These are phyloP conservation scores for Crotalus adamanteus DNA, from an alignment of 2,797 vertebrate genomes.

Conservation along the genomic window DNA sequence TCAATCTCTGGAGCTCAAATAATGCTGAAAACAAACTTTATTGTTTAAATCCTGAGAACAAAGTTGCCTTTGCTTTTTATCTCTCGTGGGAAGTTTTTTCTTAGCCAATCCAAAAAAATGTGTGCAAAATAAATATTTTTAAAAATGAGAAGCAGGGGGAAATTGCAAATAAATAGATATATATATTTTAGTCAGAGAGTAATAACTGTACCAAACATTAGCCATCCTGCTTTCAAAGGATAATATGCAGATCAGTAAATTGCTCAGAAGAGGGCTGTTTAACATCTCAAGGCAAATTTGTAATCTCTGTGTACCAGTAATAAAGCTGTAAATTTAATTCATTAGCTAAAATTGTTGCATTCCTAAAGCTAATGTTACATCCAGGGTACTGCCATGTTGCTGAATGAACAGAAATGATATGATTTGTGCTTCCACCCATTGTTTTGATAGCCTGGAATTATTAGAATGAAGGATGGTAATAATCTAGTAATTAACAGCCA, in stretches of 20 bases:
- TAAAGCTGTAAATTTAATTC: constrained; percentile 44
- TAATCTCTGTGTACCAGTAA: constrained; percentile 42
- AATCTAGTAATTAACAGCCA: constrained; percentile 63
- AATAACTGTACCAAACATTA: constrained; percentile 49
- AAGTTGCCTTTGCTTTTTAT: constrained; percentile 15
- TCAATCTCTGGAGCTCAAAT: neutral
- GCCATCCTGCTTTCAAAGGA: constrained; percentile 46
- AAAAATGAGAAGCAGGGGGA: neutral
- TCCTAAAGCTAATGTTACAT: constrained; percentile 5
- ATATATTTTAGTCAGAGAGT: constrained; percentile 26
- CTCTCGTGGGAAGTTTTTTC: neutral
- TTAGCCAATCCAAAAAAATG: neutral
- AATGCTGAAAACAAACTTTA: neutral
- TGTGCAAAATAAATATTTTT: neutral
- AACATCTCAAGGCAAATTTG: constrained; percentile 52
- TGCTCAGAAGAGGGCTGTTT: constrained; percentile 29
- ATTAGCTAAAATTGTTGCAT: constrained; percentile 41
- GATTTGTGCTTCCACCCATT: constrained; percentile 50
- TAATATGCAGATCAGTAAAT: constrained; percentile 10
- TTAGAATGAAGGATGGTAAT: constrained; percentile 63
- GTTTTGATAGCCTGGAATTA: constrained; percentile 62
- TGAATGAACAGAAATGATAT: constrained; percentile 53
- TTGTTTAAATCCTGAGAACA: neutral
- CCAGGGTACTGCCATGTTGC: constrained; percentile 53
- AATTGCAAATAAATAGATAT: neutral